Conservation (phyloP, 2,113 vertebrate species). For the Rhegmatorhina hoffmannsi region DNA sequence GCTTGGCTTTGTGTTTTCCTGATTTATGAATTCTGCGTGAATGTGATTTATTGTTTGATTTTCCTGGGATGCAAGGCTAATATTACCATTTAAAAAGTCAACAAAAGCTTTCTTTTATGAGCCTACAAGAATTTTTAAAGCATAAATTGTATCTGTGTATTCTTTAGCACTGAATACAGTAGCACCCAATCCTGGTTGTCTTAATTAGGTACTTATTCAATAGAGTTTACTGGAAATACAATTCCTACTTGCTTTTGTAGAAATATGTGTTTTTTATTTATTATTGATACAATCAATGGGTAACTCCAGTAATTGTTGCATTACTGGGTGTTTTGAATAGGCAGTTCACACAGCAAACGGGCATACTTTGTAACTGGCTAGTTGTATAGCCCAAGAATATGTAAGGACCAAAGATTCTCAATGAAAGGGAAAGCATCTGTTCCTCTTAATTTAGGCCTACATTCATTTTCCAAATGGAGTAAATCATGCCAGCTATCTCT, state of each 20-base stretch:
- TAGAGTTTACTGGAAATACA: background rate
- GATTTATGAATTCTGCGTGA: constrained; percentile 3
- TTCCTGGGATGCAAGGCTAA: constrained; percentile 2
- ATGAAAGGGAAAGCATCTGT: background rate
- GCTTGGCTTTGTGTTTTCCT: constrained; percentile 30
- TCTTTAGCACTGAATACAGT: background rate
- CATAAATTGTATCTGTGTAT: background rate
- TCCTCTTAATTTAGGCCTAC: background rate
- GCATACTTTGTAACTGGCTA: rapidly evolving
- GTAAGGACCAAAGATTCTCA: background rate
- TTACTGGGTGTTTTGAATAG: background rate
- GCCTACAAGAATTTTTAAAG: background rate
- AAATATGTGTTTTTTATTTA: background rate
- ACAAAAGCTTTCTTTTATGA: background rate
- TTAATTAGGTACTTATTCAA: background rate
- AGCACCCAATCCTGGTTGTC: background rate
- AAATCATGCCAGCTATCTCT: background rate
- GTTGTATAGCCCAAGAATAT: background rate
- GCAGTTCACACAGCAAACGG: background rate
- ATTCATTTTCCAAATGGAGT: background rate
- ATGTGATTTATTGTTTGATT: constrained; percentile 10
- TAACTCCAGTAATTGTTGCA: background rate
- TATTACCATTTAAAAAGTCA: background rate
- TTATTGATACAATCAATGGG: background rate
- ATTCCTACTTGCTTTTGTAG: background rate